Conservation (phyloP, 2,113 vertebrate genomes). For the Proteles cristata region DNA sequence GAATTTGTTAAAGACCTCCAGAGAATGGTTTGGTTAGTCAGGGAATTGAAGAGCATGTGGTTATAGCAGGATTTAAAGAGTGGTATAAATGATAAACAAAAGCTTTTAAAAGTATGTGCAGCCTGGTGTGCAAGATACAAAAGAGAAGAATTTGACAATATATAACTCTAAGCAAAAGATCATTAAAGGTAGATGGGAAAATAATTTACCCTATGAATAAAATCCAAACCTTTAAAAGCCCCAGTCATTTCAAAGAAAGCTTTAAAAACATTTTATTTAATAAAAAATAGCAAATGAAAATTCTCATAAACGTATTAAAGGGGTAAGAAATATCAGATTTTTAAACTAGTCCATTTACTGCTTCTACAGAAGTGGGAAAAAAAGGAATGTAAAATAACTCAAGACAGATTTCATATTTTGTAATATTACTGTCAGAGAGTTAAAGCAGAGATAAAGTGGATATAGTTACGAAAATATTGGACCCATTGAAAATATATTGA, state of each 20-base stretch:
- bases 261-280: slow-evolving; percentile 11
- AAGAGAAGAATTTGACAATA: slow-evolving; percentile 31
- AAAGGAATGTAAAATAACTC: slow-evolving; percentile 37
- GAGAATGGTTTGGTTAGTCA: background rate
- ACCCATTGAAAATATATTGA: slow-evolving; percentile 53
- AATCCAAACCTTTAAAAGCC: background rate
- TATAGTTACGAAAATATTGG: slow-evolving; percentile 47
- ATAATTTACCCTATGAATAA: slow-evolving; percentile 43
- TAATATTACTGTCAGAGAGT: slow-evolving; percentile 51
- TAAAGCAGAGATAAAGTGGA: slow-evolving; percentile 67
- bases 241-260: slow-evolving; percentile 45
- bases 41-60: slow-evolving; percentile 21
- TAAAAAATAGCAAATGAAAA: slow-evolving; percentile 42
- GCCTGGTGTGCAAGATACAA: background rate
- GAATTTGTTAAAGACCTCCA: slow-evolving; percentile 32
- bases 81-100: slow-evolving; percentile 65
- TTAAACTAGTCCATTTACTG: slow-evolving; percentile 29
- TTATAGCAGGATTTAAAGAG: slow-evolving; percentile 45
- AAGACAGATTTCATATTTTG: slow-evolving; percentile 58
- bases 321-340: slow-evolving; percentile 54
- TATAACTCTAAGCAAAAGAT: slow-evolving; percentile 27
- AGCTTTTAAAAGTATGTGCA: slow-evolving; percentile 49
- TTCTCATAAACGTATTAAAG: slow-evolving; percentile 11
- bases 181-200: slow-evolving; percentile 43
- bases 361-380: slow-evolving; percentile 12